phyloP scores from a whole-genome alignment of 2,888 invertebrate species.

The Sphinx pinastri region DNA sequence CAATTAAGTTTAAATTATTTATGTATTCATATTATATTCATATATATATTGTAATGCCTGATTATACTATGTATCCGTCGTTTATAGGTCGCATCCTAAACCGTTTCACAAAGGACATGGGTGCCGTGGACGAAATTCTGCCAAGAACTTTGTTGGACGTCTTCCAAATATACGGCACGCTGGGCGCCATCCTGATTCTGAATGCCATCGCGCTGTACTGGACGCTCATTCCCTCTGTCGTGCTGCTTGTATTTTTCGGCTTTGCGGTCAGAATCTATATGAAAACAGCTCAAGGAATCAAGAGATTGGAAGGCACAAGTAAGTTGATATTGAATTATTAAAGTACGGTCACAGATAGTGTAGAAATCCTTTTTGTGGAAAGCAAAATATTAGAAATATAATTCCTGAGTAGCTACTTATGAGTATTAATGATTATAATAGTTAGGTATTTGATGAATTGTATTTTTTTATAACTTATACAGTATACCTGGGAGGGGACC shows the following conservation, averaged over 20 bases:
- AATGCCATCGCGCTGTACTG: constrained; percentile 85
- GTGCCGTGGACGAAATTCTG: constrained; percentile 90
- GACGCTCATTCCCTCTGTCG: constrained; percentile 83
- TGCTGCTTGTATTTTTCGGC: constrained; percentile 83
- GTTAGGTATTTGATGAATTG: too few relatives aligned
- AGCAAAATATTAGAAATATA: background rate
- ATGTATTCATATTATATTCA: too few relatives aligned
- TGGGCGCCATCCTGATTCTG: constrained; percentile 84
- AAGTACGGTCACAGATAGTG: background rate
- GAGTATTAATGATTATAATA: too few relatives aligned
- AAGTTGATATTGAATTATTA: constrained; percentile 48
- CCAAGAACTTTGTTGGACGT: constrained; percentile 88
- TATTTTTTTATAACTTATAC: too few relatives aligned
- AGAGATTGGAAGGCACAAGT: constrained; percentile 86
- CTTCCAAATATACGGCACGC: constrained; percentile 78
- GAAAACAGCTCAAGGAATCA: constrained; percentile 88
- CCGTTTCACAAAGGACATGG: constrained; percentile 94
- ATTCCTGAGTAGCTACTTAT: too few relatives aligned
- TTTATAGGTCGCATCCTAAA: constrained; percentile 87
- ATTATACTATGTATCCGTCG: constrained; percentile 13
- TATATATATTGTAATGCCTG: constrained; percentile 26
- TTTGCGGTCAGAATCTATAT: constrained; percentile 86
- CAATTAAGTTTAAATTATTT: too few relatives aligned
- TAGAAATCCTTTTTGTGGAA: background rate
- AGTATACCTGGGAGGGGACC: too few relatives aligned